These are phyloP conservation scores for Sphaeridia pumilis DNA, from an alignment of 2,888 invertebrate species.

Conservation along the genomic window DNA sequence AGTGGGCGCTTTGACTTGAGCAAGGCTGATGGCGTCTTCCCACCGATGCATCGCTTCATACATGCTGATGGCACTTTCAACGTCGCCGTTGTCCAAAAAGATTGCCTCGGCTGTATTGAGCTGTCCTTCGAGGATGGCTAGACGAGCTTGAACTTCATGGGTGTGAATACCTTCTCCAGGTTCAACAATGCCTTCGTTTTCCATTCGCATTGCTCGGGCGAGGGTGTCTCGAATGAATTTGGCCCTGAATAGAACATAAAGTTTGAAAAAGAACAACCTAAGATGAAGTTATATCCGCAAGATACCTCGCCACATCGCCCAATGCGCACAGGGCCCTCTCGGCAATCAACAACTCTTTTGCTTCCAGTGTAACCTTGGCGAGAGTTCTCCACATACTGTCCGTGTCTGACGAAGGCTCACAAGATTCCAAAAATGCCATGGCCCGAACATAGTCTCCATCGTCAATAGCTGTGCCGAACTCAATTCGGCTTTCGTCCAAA, in stretches of 20 bases:
- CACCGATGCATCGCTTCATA: conserved; percentile 53
- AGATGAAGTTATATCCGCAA: not conserved
- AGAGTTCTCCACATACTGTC: conserved; percentile 94
- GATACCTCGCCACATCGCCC: conserved; percentile 50
- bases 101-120: conserved; percentile 81
- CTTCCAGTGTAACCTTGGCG: conserved; percentile 69
- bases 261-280: no score
- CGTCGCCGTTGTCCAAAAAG: conserved; percentile 73
- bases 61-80: conserved; percentile 80
- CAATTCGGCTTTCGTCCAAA: conserved; percentile 75
- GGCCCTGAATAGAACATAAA: no score
- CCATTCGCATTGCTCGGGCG: conserved; percentile 13
- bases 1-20: conserved; percentile 62
- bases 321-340: conserved; percentile 79
- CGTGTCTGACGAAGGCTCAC: conserved; percentile 42
- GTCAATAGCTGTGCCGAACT: conserved; percentile 86
- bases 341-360: conserved; percentile 55
- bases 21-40: conserved; percentile 64
- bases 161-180: conserved; percentile 18
- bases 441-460: conserved; percentile 80
- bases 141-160: conserved; percentile 63
- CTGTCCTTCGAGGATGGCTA: conserved; percentile 78
- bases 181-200: conserved; percentile 12
- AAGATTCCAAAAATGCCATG: conserved; percentile 59
- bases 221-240: conserved; percentile 23